These are phyloP conservation scores for Corythornis cristatus DNA, from an alignment of 2,113 vertebrate genomes.

Conservation along the genomic window DNA sequence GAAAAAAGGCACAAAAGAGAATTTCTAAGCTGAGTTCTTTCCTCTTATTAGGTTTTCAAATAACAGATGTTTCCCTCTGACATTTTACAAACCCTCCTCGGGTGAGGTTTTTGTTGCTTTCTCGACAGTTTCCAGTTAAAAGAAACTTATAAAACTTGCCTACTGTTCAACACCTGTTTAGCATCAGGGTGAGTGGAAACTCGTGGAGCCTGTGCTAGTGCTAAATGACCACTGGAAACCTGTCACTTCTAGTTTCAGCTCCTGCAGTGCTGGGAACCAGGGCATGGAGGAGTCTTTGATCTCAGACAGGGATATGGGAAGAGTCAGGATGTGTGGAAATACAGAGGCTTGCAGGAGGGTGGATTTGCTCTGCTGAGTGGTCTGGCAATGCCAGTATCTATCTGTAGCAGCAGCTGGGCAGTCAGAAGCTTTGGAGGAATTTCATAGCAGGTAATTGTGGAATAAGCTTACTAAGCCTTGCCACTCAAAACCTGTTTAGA, in stretches of 20 bases:
- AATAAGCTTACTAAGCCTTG: neutral
- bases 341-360: neutral
- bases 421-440: neutral
- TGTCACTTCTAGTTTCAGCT: neutral
- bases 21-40: neutral
- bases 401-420: neutral
- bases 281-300: neutral
- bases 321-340: neutral
- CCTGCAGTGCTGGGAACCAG: neutral
- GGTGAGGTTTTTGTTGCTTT: conserved; percentile 42
- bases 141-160: conserved; percentile 16
- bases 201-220: neutral
- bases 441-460: neutral
- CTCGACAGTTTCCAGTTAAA: conserved; percentile 31
- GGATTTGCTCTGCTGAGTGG: neutral
- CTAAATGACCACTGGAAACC: neutral
- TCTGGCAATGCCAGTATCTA: neutral
- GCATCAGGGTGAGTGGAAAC: neutral
- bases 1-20: neutral
- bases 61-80: conserved; percentile 57
- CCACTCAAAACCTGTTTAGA: neutral
- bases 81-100: conserved; percentile 33
- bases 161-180: conserved; percentile 57
- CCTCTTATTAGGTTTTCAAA: neutral
- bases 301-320: neutral